Evolutionary conservation across 2,113 vertebrate genomes (phyloP), one percentile per base, ranked within the genome.

Genomic region (Oplegnathus fasciatus): DNA sequence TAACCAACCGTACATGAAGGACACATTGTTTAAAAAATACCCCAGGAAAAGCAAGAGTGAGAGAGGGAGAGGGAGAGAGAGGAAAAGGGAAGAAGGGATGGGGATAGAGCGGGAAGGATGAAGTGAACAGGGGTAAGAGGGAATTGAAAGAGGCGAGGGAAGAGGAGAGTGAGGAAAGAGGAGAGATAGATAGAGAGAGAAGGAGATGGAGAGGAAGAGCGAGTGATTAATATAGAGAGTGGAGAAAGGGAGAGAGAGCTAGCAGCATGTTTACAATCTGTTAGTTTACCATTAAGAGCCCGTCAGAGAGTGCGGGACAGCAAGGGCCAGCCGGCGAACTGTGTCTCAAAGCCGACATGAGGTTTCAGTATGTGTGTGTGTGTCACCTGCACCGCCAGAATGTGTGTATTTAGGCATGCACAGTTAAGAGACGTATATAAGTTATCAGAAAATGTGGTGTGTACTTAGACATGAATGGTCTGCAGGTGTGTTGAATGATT

Each of bases 1-100:
- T 98, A 99, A 99, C 98, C 98, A 99, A 98, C 98, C 98, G 98
- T 98, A 99, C 98, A 99, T 99, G 98, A 99, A 99, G 98, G 98
- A 99, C 98, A 99, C 98, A 98, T 98, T 98, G 98, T 99, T 98
- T 98, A 98, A 98, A 99, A 99, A 98, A 98, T 97, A 98, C 96
- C 90, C 91, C 79, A 89, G 85, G 92, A 94, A 95, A 95, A 94
- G 96, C 94, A 94, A 94, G 95, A 95, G 61, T 50, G 78, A 32
- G 69, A 54, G 85, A 79, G 73, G 48, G 76, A 81, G 76, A 80
- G 46, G 30, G 69, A 68, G 57, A 61, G 60, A 55, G 75, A 74
- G 75, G 54, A 46, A 68, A 69, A 61, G 42, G 42, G 46, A 89
- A 96, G 94, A 95, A 95, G 96, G 75, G 71, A 83, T 74, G 34